Evolutionary conservation across 2,888 invertebrate species (phyloP), one percentile per base, ranked within the genome.

Genomic region (Encarsia formosa): DNA sequence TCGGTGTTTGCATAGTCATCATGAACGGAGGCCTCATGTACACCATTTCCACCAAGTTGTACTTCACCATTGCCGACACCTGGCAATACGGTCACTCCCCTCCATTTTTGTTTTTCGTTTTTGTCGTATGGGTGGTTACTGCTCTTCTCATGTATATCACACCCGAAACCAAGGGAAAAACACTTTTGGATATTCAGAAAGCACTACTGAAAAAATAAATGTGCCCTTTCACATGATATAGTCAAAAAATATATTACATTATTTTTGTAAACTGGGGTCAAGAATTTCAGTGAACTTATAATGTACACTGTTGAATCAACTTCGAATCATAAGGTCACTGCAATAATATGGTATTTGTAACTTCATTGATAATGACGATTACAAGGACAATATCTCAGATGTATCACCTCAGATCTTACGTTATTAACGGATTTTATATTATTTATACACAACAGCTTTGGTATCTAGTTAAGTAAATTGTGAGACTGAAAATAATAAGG

Each of bases 91-190:
- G 66, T 0, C 63, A 66, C 34, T 60, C 65, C 6, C 18, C 60
- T 4, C 63, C 63, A 0, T 68, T 66, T n/a, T 23, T 65, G 2
- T 44, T 23, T 0, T 65, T 62, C 39, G 54, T 48, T n/a, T 24
- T 59, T 1, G 19, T 60, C 13, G 47, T 61, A 2, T 61, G 59
- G 48, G 0, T 45, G 9, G 46, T 56, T 16, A 64, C 63, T 0
- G 26, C 13, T 1, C 0, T 54, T 4, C 46, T 65, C 4, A 31
- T 61, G 2, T 41, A 35, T 9, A 50, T 67, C 8, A 53, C 61
- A 3, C 65, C 66, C 4, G 68, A 68, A 45, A 68, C 65, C 4
- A 68, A 63, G 47, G 66, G 68, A n/a, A 67, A 65, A 49, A 63
- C 59, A 0, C 62, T 67, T 18, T 31, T 57, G 5, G 60, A 68